phyloP scores from a whole-genome alignment of 2,797 vertebrate species.

The Danio kyathit region DNA sequence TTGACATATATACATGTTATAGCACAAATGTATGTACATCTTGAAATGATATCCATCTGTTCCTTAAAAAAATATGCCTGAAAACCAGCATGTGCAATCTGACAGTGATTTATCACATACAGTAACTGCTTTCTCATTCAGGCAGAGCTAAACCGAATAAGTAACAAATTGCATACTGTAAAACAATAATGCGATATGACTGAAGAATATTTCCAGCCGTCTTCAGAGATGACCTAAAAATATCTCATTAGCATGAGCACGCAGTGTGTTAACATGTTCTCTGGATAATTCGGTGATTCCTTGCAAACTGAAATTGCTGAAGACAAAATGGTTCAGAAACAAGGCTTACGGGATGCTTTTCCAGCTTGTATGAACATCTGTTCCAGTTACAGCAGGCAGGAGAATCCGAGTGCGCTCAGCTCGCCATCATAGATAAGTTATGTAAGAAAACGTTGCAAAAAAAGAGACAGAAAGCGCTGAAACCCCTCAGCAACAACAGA shows the following conservation, averaged over 20 bases:
- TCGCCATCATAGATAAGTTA: constrained; percentile 37
- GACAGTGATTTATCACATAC: constrained; percentile 27
- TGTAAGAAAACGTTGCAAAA: constrained; percentile 39
- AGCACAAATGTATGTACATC: background rate
- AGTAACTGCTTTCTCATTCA: background rate
- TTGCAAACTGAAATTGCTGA: constrained; percentile 1
- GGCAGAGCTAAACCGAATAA: background rate
- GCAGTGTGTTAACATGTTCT: background rate
- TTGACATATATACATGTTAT: background rate
- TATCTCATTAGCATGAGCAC: background rate
- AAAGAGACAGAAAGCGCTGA: background rate
- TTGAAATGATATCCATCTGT: background rate
- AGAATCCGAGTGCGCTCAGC: constrained; percentile 10
- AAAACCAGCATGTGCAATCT: background rate
- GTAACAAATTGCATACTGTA: background rate
- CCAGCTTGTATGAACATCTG: constrained; percentile 42
- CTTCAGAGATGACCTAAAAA: constrained; percentile 6
- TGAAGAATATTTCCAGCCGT: constrained; percentile 7
- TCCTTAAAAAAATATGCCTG: background rate
- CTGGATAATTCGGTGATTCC: constrained; percentile 8
- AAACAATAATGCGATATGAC: constrained; percentile 15
- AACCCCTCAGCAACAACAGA: constrained; percentile 43
- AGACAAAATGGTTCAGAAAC: background rate
- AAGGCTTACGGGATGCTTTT: constrained; percentile 11
- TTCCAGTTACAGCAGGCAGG: constrained; percentile 14